phyloP scores from a whole-genome alignment of 2,797 vertebrate species.

The Ctenosaura bakeri region DNA sequence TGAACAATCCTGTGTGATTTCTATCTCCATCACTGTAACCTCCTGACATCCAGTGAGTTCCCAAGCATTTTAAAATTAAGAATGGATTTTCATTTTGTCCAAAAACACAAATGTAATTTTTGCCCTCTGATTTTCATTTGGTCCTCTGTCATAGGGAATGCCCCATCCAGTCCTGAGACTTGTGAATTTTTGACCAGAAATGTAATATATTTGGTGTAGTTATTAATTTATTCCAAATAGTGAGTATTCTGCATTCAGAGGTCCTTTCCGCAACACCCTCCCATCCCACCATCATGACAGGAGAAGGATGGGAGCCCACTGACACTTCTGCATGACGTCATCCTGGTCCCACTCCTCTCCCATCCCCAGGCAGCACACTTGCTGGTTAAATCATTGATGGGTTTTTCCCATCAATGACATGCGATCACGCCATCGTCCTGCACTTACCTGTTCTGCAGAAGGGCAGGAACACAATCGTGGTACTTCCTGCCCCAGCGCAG shows the following conservation, averaged over 20 bases:
- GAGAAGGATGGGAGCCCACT: too few species aligned
- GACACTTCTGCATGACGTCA: too few species aligned
- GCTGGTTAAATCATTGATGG: too few species aligned
- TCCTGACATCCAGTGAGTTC: not conserved
- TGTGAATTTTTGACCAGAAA: conserved; percentile 48
- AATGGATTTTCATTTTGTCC: conserved; percentile 4
- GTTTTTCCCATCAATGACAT: too few species aligned
- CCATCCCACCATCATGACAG: too few species aligned
- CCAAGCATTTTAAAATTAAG: not conserved
- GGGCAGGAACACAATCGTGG: too few species aligned
- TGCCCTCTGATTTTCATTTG: conserved; percentile 10
- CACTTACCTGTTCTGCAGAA: too few species aligned
- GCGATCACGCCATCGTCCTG: too few species aligned
- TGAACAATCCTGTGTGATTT: conserved; percentile 9
- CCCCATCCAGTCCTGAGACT: not conserved
- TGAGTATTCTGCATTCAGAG: conserved; percentile 60
- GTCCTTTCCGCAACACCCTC: too few species aligned
- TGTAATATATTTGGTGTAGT: conserved; percentile 6
- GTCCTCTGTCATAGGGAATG: conserved; percentile 30
- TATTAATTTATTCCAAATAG: conserved; percentile 60
- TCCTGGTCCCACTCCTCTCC: too few species aligned
- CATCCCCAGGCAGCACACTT: too few species aligned
- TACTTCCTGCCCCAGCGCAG: too few species aligned
- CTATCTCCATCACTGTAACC: fast-evolving
- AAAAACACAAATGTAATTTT: not conserved